Base-by-base conservation (phyloP, 2,113 vertebrate species). In the Toxotes jaculatrix region DNA sequence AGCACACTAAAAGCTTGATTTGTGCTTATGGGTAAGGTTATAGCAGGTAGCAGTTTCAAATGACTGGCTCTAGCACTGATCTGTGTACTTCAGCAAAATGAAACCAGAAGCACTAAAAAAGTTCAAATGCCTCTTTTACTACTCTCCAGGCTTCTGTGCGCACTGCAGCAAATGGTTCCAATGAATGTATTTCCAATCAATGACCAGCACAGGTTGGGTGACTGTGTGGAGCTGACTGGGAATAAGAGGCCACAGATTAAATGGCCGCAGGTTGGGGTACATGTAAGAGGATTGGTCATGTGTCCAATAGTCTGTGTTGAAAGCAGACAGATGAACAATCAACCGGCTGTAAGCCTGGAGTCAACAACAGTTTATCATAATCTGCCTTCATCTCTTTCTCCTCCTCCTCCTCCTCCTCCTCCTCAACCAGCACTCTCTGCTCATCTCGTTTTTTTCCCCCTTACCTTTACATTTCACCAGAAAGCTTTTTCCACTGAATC, bases 251-350 rank as follows among this genome's bases (percentile, higher is more conserved):
- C 34, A 17, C 14, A 82, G 83, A 93, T 91, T 90, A 90, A 64
- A 81, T 34, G 57, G 51, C 38, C 0, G 61, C 76, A 80, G 80
- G 83, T 91, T n/a, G 53, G 80, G 84, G 66, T 83, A 61, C 71
- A 56, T 86, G 82, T 88, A 92, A 93, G 87, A 90, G 87, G 91
- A 92, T 91, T 91, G 92, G 59, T 89, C 47, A 13, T 71, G 68
- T 82, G 77, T 84, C 70, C 79, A 77, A 40, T 77, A 56, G 81
- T 82, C 65, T 77, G 79, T 57, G 70, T 60, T 68, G 77, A 60
- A 84, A 87, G 85, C 90, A 69, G 69, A 79, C 75, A 90, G 90
- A 90, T 86, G 87, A 92, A 88, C 87, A 92, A 80, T 82, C 88
- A 84, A 77, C 38, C 86, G 88, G 88, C 87, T 91, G 81, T 90